Conservation (phyloP, 2,888 invertebrate species). For the Dioctria linearis region DNA sequence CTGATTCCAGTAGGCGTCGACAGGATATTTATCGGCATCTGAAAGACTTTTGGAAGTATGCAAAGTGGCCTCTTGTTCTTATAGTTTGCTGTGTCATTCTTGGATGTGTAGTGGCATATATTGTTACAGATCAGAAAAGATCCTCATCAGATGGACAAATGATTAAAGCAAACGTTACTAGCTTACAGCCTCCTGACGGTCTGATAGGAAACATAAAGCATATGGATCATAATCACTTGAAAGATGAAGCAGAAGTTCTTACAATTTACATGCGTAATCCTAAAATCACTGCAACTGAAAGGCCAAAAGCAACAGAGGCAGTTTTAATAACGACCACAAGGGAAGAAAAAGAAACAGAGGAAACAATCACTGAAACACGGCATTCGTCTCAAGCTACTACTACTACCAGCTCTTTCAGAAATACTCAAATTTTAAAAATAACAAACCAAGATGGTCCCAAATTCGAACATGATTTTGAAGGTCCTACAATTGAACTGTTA, state of each 20-base stretch:
- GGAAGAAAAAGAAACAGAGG: not conserved
- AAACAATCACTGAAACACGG: not conserved
- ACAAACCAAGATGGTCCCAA: slow-evolving; percentile 35
- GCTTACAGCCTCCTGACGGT: slow-evolving; percentile 20
- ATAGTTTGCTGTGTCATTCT: slow-evolving; percentile 52
- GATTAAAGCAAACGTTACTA: slow-evolving; percentile 4
- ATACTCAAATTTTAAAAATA: slow-evolving; percentile 58
- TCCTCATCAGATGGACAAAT: slow-evolving; percentile 16
- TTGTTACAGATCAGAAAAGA: slow-evolving; percentile 54
- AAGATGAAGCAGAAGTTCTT: slow-evolving; percentile 23
- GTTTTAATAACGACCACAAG: slow-evolving; percentile 15
- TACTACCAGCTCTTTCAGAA: slow-evolving; percentile 46
- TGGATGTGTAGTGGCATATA: slow-evolving; percentile 58
- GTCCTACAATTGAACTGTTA: slow-evolving; percentile 42
- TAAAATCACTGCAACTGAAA: slow-evolving; percentile 34
- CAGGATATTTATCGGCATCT: slow-evolving; percentile 52
- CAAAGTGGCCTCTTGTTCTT: slow-evolving; percentile 58
- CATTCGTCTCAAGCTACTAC: slow-evolving; percentile 2
- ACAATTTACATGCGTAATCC: slow-evolving; percentile 43
- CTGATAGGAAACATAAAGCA: slow-evolving; percentile 27
- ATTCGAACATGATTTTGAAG: slow-evolving; percentile 51
- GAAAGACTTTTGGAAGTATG: slow-evolving; percentile 56
- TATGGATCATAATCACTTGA: slow-evolving; percentile 22
- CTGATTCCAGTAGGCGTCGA: slow-evolving; percentile 35
- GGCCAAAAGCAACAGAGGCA: slow-evolving; percentile 7